These are phyloP conservation scores for Adineta ricciae DNA, from an alignment of 2,888 invertebrate genomes.

Conservation along the genomic window DNA sequence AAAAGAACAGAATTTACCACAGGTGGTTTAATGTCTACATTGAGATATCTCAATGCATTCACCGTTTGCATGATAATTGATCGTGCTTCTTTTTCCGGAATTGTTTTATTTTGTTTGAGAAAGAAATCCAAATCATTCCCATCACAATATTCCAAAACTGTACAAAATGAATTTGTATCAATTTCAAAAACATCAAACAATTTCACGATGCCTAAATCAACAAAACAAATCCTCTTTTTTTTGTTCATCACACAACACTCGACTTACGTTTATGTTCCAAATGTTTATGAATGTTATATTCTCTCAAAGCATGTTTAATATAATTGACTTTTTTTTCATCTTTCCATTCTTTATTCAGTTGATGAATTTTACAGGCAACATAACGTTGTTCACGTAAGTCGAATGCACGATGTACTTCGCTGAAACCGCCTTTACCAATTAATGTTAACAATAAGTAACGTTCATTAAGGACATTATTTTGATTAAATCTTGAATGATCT, in stretches of 20 bases:
- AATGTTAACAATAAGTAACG: slow-evolving; percentile 90
- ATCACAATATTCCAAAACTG: no score
- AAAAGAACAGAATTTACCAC: no score
- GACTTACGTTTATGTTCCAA: slow-evolving; percentile 80
- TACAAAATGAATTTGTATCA: slow-evolving; percentile 99
- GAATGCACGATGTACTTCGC: slow-evolving; percentile 64
- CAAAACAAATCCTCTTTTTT: not conserved
- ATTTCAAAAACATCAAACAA: slow-evolving; percentile 99
- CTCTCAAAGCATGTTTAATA: slow-evolving; percentile 98
- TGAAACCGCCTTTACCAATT: slow-evolving; percentile 69
- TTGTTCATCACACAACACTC: not conserved
- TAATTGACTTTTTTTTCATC: slow-evolving; percentile 99
- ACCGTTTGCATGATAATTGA: no score
- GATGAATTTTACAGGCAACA: slow-evolving; percentile 99
- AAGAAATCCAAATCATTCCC: slow-evolving; percentile 99
- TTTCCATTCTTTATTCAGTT: slow-evolving; percentile 99
- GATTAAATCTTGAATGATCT: slow-evolving; percentile 86
- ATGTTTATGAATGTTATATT: slow-evolving; percentile 98
- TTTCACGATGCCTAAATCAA: slow-evolving; percentile 74
- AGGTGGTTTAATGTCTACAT: slow-evolving; percentile 91
- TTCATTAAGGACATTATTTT: slow-evolving; percentile 90
- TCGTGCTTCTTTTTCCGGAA: slow-evolving; percentile 98
- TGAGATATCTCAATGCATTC: slow-evolving; percentile 96
- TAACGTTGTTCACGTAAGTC: slow-evolving; percentile 97
- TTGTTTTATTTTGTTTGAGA: slow-evolving; percentile 83